Base-by-base conservation (phyloP, 2,113 vertebrate genomes). In the Prunella himalayana region DNA sequence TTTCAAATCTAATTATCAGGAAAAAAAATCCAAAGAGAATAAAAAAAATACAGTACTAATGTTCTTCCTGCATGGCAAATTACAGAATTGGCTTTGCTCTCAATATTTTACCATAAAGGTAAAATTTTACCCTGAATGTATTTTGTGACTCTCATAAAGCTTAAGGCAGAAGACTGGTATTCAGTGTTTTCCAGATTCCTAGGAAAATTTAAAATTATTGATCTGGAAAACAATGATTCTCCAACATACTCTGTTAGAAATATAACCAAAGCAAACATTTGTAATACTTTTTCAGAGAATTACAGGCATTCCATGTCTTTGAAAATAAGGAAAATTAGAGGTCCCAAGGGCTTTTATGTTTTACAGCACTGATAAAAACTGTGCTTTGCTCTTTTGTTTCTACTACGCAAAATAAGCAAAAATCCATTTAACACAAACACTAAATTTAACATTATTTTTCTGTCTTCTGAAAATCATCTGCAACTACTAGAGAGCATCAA, bases 51-150 rank as follows among this genome's bases (percentile, higher is more conserved):
- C 24, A 69, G 18, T 15, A 65, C 3, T 56, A 39, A 69, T 24
- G 13, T 39, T 78, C 30, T 53, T 61, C 63, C 60, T 82, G 10
- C 20, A 45, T 18, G 3, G 11, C 41, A 41, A 61, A 66, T 65
- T 70, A 89, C 1, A 3, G 35, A 81, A 91, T 76, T 31, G 56
- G 30, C 23, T 57, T 82, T 88, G 19, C n/a, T 64, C 3, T 79
- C 49, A 64, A 3, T 65, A 76, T 71, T 76, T 69, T 65, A 64
- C 11, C 24, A 42, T 30, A 61, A 63, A 27, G 17, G 18, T n/a
- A n/a, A n/a, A n/a, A n/a, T n/a, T n/a, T n/a, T n/a, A n/a, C 7
- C 70, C 0, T 0, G 11, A 85, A 71, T 3, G 4, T 24, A 42
- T 60, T 89, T 91, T 69, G 5, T 35, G 89, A 68, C 20, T 51